phyloP scores from a whole-genome alignment of 2,797 vertebrate genomes.

The Heteromormyrus szaboi region DNA sequence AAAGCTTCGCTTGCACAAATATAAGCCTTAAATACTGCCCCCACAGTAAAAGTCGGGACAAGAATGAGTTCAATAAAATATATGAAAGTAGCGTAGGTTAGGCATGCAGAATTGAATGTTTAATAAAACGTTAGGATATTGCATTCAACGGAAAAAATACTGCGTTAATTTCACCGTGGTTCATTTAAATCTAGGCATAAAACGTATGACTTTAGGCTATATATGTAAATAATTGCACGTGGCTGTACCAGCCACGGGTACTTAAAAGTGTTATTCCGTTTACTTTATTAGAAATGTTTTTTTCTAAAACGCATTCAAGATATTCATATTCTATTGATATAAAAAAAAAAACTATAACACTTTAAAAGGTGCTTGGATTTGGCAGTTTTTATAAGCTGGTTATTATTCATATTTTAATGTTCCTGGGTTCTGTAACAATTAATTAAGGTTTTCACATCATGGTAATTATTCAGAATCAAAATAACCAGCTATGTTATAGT shows the following conservation, averaged over 20 bases:
- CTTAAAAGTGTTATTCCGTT: not conserved
- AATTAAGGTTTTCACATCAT: not conserved
- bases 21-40: conserved; percentile 28
- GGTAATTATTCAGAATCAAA: not conserved
- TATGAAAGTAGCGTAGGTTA: conserved; percentile 3
- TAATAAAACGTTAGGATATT: conserved; percentile 11
- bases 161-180: not conserved
- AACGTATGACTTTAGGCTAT: not conserved
- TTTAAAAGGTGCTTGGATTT: not conserved
- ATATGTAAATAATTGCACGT: not conserved
- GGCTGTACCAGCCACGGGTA: not conserved
- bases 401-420: not conserved
- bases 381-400: not conserved
- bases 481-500: not conserved
- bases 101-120: not conserved
- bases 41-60: conserved; percentile 15
- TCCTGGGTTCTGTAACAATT: not conserved
- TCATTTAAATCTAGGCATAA: not conserved
- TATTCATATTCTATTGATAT: not conserved
- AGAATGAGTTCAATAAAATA: conserved; percentile 25
- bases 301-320: not conserved
- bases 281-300: not conserved
- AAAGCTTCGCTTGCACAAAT: conserved; percentile 25
- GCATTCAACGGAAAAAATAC: not conserved
- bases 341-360: not conserved